These are phyloP conservation scores for Micrastur ruficollis DNA, from an alignment of 2,797 vertebrate genomes.

Conservation along the genomic window DNA sequence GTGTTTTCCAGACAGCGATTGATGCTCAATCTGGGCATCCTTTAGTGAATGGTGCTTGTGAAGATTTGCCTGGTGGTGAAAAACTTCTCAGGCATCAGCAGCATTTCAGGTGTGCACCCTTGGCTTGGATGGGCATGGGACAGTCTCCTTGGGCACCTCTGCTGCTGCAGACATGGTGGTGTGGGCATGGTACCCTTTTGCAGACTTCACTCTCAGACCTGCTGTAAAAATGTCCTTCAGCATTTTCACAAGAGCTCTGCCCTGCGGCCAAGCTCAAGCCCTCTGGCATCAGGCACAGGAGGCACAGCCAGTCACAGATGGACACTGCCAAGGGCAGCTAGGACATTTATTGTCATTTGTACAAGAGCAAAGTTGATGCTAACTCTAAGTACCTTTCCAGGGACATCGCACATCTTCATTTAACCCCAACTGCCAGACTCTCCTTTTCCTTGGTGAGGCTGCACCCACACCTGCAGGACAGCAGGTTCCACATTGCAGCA, in stretches of 20 bases:
- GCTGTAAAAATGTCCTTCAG: not conserved
- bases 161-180: not conserved
- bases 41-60: not conserved
- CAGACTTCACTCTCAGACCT: not conserved
- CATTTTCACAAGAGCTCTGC: not conserved
- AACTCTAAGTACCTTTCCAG: not conserved
- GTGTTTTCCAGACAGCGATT: accelerated
- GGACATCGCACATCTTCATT: not conserved
- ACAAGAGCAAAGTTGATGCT: not conserved
- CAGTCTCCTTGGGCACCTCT: not conserved
- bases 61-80: not conserved
- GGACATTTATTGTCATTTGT: not conserved
- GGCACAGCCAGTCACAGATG: not conserved
- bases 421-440: not conserved
- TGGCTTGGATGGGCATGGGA: not conserved
- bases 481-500: not conserved
- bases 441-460: not conserved
- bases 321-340: not conserved
- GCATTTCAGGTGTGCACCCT: not conserved
- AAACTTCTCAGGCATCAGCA: not conserved
- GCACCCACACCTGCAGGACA: not conserved
- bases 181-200: not conserved
- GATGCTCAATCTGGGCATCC: not conserved
- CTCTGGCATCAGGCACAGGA: not conserved
- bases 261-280: not conserved